These are phyloP conservation scores for Gorsachius magnificus DNA, from an alignment of 2,797 vertebrate genomes.

Conservation along the genomic window DNA sequence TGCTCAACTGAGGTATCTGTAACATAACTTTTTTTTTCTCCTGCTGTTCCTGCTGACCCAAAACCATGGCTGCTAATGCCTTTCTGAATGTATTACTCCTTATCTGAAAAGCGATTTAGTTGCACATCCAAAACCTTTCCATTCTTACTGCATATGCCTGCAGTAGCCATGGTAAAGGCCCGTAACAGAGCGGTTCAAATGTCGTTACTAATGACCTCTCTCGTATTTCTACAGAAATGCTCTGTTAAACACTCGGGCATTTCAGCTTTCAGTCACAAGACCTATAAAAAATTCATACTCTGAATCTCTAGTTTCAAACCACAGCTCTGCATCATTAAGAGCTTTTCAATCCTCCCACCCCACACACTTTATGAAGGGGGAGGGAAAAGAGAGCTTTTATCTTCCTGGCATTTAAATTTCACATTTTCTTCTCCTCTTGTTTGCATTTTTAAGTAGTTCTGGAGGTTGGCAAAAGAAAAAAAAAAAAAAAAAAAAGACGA, in stretches of 20 bases:
- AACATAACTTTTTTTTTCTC: not conserved
- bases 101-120: conserved; percentile 36
- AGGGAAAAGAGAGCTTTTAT: not conserved
- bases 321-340: conserved; percentile 36
- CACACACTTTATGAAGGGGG: not conserved
- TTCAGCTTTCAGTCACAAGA: conserved; percentile 57
- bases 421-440: not conserved
- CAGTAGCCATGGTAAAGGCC: not conserved
- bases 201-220: conserved; percentile 31
- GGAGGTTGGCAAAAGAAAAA: not conserved
- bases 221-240: conserved; percentile 27
- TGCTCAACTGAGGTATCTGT: not conserved
- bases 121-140: conserved; percentile 36
- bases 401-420: not conserved
- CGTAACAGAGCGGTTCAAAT: not conserved
- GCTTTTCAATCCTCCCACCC: conserved; percentile 44
- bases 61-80: not conserved
- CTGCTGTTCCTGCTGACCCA: not conserved
- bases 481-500: not conserved
- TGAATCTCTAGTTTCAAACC: conserved; percentile 60
- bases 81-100: not conserved
- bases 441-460: not conserved
- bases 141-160: not conserved
- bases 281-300: conserved; percentile 64
- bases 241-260: conserved; percentile 52